phyloP scores from a whole-genome alignment of 2,797 vertebrate genomes.

The Tamandua tetradactyla region DNA sequence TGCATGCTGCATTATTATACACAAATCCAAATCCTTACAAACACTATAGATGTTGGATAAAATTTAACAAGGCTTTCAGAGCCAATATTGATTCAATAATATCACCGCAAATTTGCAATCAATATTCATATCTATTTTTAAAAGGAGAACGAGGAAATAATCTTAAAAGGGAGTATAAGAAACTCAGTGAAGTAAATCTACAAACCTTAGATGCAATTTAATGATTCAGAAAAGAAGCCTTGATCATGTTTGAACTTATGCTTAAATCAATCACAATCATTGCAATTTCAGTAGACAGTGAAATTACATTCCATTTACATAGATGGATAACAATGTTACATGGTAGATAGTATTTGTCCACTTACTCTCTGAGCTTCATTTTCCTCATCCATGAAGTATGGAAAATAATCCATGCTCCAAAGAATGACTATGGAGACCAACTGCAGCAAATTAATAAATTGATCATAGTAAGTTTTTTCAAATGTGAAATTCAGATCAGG shows the following conservation, averaged over 20 bases:
- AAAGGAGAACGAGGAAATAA: slow-evolving; percentile 33
- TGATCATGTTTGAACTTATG: background rate
- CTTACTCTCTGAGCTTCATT: background rate
- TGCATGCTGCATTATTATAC: rapidly evolving
- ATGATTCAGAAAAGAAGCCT: background rate
- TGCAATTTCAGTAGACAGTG: background rate
- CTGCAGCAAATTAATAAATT: background rate
- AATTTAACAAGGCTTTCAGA: background rate
- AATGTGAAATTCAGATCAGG: background rate
- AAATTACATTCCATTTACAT: background rate
- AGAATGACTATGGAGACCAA: background rate
- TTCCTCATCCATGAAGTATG: background rate
- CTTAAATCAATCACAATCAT: background rate
- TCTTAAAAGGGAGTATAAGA: background rate
- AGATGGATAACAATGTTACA: background rate
- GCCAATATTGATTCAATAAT: background rate
- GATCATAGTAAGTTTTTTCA: background rate
- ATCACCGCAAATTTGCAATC: background rate
- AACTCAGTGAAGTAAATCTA: background rate
- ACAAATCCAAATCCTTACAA: background rate
- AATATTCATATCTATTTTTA: slow-evolving; percentile 31
- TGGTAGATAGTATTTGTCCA: background rate
- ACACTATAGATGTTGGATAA: background rate
- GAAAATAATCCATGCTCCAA: background rate
- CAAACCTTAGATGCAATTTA: background rate